A percentile compares a stretch with the other conserved stretches of the same genome.
Evolutionary conservation across 2,888 invertebrate genomes (phyloP).

Genomic region (Scrobipalpa atriplicella): DNA sequence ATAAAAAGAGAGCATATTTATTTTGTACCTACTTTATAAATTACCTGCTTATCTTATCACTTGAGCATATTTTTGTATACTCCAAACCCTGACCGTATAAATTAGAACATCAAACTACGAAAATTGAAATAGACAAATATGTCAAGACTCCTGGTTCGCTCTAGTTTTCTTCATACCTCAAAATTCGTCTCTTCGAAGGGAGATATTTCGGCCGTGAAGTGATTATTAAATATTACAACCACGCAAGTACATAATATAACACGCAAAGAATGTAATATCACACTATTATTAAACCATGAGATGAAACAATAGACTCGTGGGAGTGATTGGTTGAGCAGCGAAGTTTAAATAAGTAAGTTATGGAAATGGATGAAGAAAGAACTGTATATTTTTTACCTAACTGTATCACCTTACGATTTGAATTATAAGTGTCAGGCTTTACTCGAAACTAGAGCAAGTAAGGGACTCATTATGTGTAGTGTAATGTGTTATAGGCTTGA

Average conservation of each 20-base stretch:
- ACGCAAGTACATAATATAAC: constrained; percentile 13
- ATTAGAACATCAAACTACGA: neutral
- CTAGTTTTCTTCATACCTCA: neutral
- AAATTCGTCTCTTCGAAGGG: neutral
- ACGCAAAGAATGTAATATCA: neutral
- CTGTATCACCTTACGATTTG: neutral
- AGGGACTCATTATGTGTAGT: neutral
- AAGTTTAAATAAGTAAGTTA: neutral
- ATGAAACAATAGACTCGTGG: constrained; percentile 28
- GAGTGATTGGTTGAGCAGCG: constrained; percentile 18
- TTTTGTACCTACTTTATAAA: too few relatives aligned
- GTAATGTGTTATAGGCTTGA: too few relatives aligned
- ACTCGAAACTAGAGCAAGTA: neutral
- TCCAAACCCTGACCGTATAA: too few relatives aligned
- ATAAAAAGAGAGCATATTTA: too few relatives aligned
- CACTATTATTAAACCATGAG: constrained; percentile 10
- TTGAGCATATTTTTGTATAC: too few relatives aligned
- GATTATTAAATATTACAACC: constrained; percentile 13
- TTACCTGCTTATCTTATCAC: too few relatives aligned
- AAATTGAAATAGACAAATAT: neutral
- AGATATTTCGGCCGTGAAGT: constrained; percentile 28
- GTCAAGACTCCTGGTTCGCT: neutral
- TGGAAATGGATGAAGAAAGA: neutral
- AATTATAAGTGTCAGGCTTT: neutral
- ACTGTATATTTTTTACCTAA: neutral